These are phyloP conservation scores for Sturnira hondurensis DNA, from an alignment of 2,113 vertebrate genomes.

Conservation along the genomic window DNA sequence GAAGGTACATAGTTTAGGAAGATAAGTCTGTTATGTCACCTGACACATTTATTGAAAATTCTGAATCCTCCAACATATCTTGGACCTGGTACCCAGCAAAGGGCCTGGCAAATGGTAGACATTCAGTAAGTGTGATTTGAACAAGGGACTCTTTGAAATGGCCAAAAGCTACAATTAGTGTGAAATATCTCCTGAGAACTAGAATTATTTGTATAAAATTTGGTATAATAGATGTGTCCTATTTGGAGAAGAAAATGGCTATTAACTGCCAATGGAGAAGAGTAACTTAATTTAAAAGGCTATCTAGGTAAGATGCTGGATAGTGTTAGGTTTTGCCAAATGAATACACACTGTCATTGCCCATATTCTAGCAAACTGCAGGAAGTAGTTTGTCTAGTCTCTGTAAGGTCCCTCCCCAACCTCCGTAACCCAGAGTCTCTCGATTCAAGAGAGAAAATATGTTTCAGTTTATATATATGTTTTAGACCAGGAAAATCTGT, in stretches of 20 bases:
- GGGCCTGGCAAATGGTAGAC: not conserved
- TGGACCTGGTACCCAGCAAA: not conserved
- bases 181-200: not conserved
- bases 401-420: not conserved
- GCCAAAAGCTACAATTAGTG: not conserved
- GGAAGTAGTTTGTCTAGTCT: not conserved
- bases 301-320: not conserved
- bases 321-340: not conserved
- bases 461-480: not conserved
- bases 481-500: not conserved
- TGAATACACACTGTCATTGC: not conserved
- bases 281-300: not conserved
- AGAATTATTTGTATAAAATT: not conserved
- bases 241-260: slow-evolving; percentile 13
- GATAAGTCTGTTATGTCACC: not conserved
- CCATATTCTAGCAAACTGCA: not conserved
- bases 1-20: not conserved
- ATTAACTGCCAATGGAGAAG: not conserved
- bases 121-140: not conserved
- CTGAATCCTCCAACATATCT: not conserved
- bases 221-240: not conserved
- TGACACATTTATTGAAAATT: not conserved
- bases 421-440: not conserved
- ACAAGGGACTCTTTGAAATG: not conserved
- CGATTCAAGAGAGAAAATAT: not conserved